Evolutionary conservation across 1,140 invertebrate species (phyloP), one percentile per base, ranked within the genome.

Genomic region (Scaptomyza graminum): DNA sequence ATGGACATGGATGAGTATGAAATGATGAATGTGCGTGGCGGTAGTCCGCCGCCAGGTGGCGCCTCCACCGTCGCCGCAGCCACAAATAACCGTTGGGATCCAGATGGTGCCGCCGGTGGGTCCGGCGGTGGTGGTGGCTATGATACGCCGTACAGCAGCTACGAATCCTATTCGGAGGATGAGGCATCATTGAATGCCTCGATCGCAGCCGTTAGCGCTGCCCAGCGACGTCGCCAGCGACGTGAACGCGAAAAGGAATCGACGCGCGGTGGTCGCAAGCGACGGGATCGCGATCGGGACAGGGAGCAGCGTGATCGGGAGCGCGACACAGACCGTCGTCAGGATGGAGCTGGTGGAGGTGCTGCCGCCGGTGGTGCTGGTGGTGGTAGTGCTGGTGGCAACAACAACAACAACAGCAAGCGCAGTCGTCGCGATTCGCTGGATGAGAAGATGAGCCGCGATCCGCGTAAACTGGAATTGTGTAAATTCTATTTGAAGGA

Each of bases 401-500:
- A 69, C 90, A 90, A 84, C 12, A 79, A 15, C 15, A 68, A 52
- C 9, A 59, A 72, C 49, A 57, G 64, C 18, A 88, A 92, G 91
- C 67, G 80, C 2, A 88, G 73, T 51, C 71, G 84, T 6, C 70
- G 79, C 0, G 79, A 88, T 2, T 81, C 81, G 3, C 60, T 34
- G 0, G 76, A 85, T n/a, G 70, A 82, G 95, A 97, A 98, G 92
- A 95, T 97, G 79, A 34, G 31, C 7, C 94, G 94, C 56, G 93
- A 95, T 50, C 96, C 95, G 1, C 94, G 97, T 62, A 98, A 98
- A 93, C 94, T 97, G 94, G 98, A 99, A 91, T 92, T 99, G 0
- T 99, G 98, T 92, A 99, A 99, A 93, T 99, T 98, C 93, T 99
- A 99, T 92, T 91, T 99, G 43, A 97, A 97, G 94, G 97, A 98